Conservation (phyloP, 2,797 vertebrate species). For the Gambusia yucatana region DNA sequence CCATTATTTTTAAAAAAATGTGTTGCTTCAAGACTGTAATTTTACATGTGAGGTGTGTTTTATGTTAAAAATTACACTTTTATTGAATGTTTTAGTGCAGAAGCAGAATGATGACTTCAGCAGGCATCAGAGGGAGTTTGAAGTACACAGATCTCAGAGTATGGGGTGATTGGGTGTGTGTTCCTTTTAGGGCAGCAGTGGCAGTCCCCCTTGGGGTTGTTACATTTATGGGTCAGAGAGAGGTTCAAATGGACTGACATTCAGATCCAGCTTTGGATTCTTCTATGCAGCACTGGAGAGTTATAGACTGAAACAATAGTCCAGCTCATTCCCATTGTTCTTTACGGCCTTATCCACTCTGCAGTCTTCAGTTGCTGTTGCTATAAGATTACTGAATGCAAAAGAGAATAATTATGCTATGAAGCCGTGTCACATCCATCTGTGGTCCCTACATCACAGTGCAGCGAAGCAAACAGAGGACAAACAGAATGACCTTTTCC, state of each 20-base stretch:
- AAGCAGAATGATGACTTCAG: slow-evolving; percentile 13
- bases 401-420: not conserved
- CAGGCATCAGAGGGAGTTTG: slow-evolving; percentile 6
- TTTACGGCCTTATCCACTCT: not conserved
- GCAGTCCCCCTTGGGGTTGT: slow-evolving; percentile 45
- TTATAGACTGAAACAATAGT: not conserved
- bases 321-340: not conserved
- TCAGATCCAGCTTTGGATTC: slow-evolving; percentile 6
- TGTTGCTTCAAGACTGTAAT: slow-evolving; percentile 24
- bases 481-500: not conserved
- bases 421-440: not conserved
- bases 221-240: slow-evolving; percentile 52
- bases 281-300: not conserved
- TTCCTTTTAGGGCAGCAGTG: slow-evolving; percentile 49
- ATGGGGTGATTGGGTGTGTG: slow-evolving; percentile 50
- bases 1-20: slow-evolving; percentile 40
- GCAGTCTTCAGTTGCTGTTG: not conserved
- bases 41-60: slow-evolving; percentile 24
- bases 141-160: slow-evolving; percentile 12
- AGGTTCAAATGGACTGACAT: slow-evolving; percentile 49
- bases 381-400: not conserved
- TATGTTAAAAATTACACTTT: slow-evolving; percentile 33
- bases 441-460: not conserved
- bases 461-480: not conserved
- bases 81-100: slow-evolving; percentile 14